Percentiles rank a stretch among this genome's conserved stretches.
Evolutionary conservation across 1,140 invertebrate species (phyloP).

Genomic region (Pseudomyrmex sp.): DNA sequence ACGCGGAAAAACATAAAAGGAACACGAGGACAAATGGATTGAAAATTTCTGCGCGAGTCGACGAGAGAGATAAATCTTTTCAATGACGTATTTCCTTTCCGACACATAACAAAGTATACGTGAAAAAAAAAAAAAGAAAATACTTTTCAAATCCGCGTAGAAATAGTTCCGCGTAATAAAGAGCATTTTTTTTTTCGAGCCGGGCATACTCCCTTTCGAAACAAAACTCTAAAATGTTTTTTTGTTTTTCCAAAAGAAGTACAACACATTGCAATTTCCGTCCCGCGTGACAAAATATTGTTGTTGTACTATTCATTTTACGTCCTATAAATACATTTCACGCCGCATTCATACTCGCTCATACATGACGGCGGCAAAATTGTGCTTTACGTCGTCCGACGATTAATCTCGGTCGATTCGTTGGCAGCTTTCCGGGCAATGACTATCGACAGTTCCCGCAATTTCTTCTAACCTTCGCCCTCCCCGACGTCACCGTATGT

Average conservation of each 20-base stretch:
- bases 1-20: not conserved
- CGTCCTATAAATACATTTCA: conserved; percentile 1
- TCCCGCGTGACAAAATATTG: not conserved
- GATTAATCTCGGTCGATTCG: conserved; percentile 53
- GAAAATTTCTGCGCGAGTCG: not conserved
- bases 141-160: too few species aligned
- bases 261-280: not conserved
- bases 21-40: not conserved
- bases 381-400: conserved; percentile 23
- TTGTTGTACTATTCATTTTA: not conserved
- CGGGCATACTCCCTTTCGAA: too few species aligned
- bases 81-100: not conserved
- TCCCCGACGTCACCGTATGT: not conserved
- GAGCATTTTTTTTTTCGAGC: too few species aligned
- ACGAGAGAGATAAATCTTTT: not conserved
- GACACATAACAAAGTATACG: not conserved
- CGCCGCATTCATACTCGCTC: not conserved
- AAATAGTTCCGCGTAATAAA: too few species aligned
- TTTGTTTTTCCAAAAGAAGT: not conserved
- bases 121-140: too few species aligned
- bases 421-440: conserved; percentile 46
- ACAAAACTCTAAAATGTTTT: too few species aligned
- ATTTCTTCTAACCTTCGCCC: conserved; percentile 38
- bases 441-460: conserved; percentile 55
- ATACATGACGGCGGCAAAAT: not conserved